phyloP scores from a whole-genome alignment of 2,888 invertebrate species.

The Agriopis leucophaearia region DNA sequence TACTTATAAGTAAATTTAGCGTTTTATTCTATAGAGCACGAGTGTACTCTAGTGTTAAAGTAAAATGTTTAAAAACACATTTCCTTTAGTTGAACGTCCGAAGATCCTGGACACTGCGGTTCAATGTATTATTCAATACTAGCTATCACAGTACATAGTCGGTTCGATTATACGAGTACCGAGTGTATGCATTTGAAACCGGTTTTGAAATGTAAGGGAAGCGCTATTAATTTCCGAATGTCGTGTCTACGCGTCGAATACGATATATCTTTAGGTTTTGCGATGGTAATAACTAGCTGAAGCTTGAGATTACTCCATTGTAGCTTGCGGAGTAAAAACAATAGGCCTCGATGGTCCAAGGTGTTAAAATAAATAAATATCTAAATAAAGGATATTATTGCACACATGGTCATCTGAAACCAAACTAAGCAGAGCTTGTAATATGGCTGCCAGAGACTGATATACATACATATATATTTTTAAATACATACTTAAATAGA shows the following conservation, averaged over 20 bases:
- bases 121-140: slow-evolving; percentile 8
- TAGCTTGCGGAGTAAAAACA: not conserved
- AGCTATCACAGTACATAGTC: slow-evolving; percentile 6
- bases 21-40: too few species aligned
- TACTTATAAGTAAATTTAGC: too few species aligned
- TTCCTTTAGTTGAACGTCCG: not conserved
- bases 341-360: too few species aligned
- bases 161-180: not conserved
- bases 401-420: too few species aligned
- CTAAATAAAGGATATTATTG: too few species aligned
- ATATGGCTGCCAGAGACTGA: too few species aligned
- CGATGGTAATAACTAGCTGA: slow-evolving; percentile 5
- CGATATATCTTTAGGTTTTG: slow-evolving; percentile 19
- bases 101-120: slow-evolving; percentile 2
- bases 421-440: too few species aligned
- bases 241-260: slow-evolving; percentile 27
- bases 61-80: not conserved
- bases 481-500: too few species aligned
- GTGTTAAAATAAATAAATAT: too few species aligned
- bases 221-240: slow-evolving; percentile 31
- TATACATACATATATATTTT: too few species aligned
- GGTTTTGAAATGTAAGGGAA: slow-evolving; percentile 19
- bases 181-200: slow-evolving; percentile 20
- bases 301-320: not conserved
- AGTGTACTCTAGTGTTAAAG: too few species aligned